These are phyloP conservation scores for Eleutherodactylus coqui DNA, from an alignment of 2,797 vertebrate genomes.

Conservation along the genomic window DNA sequence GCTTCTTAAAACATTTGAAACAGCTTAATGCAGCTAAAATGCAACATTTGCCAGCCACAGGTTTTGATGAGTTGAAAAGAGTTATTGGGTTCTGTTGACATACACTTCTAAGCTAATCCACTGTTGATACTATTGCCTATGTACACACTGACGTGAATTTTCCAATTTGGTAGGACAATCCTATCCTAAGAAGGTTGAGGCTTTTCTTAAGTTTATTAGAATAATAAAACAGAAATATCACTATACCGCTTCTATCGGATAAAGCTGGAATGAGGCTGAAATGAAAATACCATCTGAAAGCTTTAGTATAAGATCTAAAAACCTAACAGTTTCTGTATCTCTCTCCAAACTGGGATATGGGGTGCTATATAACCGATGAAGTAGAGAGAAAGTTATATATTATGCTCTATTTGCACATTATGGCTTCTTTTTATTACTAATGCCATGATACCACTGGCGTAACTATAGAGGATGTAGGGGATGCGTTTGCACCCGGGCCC, in stretches of 20 bases:
- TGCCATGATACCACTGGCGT: too few relatives aligned
- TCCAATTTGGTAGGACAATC: conserved; percentile 55
- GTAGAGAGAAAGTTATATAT: background rate
- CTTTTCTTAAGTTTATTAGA: conserved; percentile 39
- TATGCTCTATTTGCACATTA: background rate
- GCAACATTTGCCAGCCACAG: conserved; percentile 70
- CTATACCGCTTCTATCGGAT: background rate
- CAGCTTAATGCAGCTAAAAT: conserved; percentile 66
- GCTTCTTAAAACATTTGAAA: conserved; percentile 79
- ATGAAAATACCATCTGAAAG: conserved; percentile 39
- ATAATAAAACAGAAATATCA: conserved; percentile 35
- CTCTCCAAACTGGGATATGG: background rate
- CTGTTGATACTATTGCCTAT: conserved; percentile 59
- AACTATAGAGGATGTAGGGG: too few relatives aligned
- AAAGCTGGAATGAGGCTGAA: background rate
- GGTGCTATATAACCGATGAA: background rate
- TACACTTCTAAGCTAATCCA: conserved; percentile 66
- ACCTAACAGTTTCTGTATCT: background rate
- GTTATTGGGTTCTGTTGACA: conserved; percentile 65
- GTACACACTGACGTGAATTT: conserved; percentile 63
- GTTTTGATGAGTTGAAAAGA: conserved; percentile 68
- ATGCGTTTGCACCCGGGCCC: too few relatives aligned
- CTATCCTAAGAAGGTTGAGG: conserved; percentile 9
- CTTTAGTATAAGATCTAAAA: background rate
- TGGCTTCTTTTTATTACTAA: background rate